A percentile compares a stretch with the other conserved stretches of the same genome.
Conservation (phyloP, 2,113 vertebrate species). For the Haplotaxodon microlepis region DNA sequence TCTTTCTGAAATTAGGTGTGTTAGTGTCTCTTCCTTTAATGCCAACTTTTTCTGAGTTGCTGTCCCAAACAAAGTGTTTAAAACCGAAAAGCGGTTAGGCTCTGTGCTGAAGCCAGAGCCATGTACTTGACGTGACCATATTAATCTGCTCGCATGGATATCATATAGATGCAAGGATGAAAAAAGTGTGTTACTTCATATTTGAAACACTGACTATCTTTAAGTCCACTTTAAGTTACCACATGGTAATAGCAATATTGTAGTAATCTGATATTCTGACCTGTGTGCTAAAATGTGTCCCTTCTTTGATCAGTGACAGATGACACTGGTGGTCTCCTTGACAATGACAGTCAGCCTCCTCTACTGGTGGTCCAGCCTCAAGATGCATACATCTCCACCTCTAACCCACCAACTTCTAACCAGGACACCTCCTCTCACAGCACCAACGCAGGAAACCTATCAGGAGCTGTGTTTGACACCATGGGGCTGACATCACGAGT, state of each 20-base stretch:
- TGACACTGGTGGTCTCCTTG: slow-evolving; percentile 65
- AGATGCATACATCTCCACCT: slow-evolving; percentile 71
- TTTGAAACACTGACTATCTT: neutral
- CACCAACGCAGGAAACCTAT: slow-evolving; percentile 63
- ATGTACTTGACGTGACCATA: neutral
- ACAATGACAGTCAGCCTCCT: slow-evolving; percentile 75
- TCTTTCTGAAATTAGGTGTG: neutral
- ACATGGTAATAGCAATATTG: neutral
- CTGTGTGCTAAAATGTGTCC: neutral
- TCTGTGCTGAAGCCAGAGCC: neutral
- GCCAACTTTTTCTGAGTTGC: neutral
- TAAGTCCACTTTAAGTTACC: neutral
- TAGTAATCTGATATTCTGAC: neutral
- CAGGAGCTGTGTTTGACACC: neutral
- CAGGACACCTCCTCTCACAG: slow-evolving; percentile 41
- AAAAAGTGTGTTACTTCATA: neutral
- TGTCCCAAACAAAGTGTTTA: neutral
- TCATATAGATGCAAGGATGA: neutral
- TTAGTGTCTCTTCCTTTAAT: neutral
- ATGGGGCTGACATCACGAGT: slow-evolving; percentile 52
- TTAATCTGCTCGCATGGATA: neutral
- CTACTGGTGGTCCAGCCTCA: slow-evolving; percentile 76
- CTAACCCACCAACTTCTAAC: slow-evolving; percentile 61
- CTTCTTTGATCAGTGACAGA: slow-evolving; percentile 6
- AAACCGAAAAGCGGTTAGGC: neutral